phyloP scores from a whole-genome alignment of 2,888 invertebrate genomes.

The Leucania comma region DNA sequence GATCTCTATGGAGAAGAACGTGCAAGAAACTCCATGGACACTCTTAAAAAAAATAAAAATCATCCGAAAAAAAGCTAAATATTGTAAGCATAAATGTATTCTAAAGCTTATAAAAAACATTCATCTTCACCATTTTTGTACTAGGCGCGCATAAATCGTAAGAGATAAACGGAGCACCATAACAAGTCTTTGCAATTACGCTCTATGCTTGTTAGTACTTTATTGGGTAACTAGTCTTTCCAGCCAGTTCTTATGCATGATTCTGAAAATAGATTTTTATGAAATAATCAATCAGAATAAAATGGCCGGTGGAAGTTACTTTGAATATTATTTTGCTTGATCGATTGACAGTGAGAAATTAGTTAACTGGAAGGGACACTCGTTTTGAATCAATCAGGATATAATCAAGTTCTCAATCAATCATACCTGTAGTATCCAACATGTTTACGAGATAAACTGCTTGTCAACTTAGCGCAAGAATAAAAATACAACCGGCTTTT shows the following conservation, averaged over 20 bases:
- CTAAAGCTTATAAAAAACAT: background rate
- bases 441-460: background rate
- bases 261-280: background rate
- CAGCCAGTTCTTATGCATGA: background rate
- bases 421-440: constrained; percentile 2
- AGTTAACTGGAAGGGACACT: constrained; percentile 14
- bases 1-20: too few relatives aligned
- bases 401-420: constrained; percentile 7
- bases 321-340: background rate
- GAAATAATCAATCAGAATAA: constrained; percentile 24
- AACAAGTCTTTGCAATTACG: constrained; percentile 62
- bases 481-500: too few relatives aligned
- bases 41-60: too few relatives aligned
- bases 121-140: constrained; percentile 38
- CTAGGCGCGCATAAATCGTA: constrained; percentile 61
- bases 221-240: constrained; percentile 60
- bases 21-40: too few relatives aligned
- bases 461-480: background rate
- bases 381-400: constrained; percentile 31
- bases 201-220: constrained; percentile 57
- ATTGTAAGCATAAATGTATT: background rate
- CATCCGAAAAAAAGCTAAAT: background rate
- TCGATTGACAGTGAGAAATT: constrained; percentile 30
- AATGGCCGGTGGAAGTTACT: background rate
- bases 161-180: constrained; percentile 52